These are phyloP conservation scores for Sapayoa aenigma DNA, from an alignment of 2,113 vertebrate genomes.

Conservation along the genomic window DNA sequence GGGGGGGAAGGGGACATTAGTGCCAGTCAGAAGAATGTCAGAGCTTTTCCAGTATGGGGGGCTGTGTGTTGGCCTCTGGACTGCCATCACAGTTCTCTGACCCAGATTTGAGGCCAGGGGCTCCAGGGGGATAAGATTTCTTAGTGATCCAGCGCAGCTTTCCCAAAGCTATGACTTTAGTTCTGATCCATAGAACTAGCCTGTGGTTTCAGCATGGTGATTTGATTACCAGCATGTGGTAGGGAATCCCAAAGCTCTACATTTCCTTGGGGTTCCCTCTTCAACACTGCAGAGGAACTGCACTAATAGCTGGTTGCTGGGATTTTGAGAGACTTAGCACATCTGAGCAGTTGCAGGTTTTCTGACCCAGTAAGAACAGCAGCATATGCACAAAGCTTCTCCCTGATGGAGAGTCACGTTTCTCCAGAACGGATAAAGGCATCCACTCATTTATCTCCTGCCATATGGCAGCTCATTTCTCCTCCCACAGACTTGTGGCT, in stretches of 20 bases:
- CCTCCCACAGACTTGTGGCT: not conserved
- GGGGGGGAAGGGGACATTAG: not conserved
- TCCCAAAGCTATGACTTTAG: not conserved
- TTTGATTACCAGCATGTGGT: not conserved
- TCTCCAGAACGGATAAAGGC: not conserved
- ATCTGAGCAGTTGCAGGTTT: not conserved
- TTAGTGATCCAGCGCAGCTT: not conserved
- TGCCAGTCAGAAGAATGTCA: not conserved
- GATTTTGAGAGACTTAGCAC: not conserved
- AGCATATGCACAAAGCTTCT: not conserved
- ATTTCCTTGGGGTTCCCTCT: not conserved
- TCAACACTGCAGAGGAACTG: not conserved
- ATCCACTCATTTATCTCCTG: not conserved
- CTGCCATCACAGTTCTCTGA: not conserved
- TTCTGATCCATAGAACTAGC: not conserved
- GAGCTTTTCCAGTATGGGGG: not conserved
- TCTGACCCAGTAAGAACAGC: not conserved
- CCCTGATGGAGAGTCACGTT: not conserved
- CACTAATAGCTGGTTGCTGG: not conserved
- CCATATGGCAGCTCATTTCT: not conserved
- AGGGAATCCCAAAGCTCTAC: not conserved
- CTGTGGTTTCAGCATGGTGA: not conserved
- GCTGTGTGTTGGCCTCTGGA: not conserved
- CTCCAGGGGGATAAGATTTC: not conserved
- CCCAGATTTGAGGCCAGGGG: not conserved